Conservation (phyloP, 1,140 invertebrate species). For the Eciton burchellii region DNA sequence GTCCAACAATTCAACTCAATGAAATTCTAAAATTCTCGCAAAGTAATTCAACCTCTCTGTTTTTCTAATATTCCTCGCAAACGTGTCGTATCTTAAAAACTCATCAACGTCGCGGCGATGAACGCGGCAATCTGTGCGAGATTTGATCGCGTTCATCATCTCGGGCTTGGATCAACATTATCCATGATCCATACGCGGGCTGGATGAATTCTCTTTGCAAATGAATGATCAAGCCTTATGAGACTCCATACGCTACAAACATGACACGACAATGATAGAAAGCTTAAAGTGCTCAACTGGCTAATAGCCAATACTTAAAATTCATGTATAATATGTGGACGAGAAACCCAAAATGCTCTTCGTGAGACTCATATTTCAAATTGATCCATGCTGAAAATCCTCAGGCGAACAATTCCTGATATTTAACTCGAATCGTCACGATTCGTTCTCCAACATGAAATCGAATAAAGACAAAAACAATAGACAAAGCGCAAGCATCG, state of each 20-base stretch:
- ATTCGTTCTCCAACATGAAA: not conserved
- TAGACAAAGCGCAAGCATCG: not conserved
- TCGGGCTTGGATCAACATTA: not conserved
- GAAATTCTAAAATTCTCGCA: not conserved
- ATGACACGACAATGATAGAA: not conserved
- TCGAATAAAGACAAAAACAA: not conserved
- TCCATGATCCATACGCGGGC: not conserved
- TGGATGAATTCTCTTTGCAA: not conserved
- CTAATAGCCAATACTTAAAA: constrained; percentile 76
- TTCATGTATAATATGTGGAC: constrained; percentile 74
- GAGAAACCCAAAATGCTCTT: constrained; percentile 70
- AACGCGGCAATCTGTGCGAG: constrained; percentile 60
- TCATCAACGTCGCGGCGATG: not conserved
- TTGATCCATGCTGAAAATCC: constrained; percentile 67
- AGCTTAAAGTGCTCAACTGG: constrained; percentile 63
- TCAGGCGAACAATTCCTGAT: not conserved
- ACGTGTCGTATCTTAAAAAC: not conserved
- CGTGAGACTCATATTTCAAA: constrained; percentile 84
- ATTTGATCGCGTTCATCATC: not conserved
- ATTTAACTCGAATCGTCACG: not conserved
- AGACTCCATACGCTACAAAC: constrained; percentile 34
- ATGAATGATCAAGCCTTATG: not conserved
- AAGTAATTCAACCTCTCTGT: not conserved
- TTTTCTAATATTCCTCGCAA: not conserved
- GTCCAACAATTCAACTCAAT: not conserved